Percentiles rank a stretch among this genome's conserved stretches.
phyloP scores from a whole-genome alignment of 2,888 invertebrate genomes.

The Gerris lacustris region DNA sequence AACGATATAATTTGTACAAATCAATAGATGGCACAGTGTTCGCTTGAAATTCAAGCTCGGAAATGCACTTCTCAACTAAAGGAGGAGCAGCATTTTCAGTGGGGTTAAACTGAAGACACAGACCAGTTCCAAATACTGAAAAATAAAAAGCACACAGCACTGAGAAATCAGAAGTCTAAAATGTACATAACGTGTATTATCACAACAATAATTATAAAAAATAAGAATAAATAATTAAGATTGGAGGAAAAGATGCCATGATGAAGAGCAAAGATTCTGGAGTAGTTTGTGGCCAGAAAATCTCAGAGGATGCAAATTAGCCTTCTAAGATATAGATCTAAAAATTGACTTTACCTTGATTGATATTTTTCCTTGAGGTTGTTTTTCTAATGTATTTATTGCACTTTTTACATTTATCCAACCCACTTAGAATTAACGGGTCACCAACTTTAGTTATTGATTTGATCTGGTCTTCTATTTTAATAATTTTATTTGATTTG shows the following conservation, averaged over 20 bases:
- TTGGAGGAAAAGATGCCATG: no score
- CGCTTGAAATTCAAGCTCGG: slow-evolving; percentile 49
- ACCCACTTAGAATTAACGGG: slow-evolving; percentile 25
- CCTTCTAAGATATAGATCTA: background rate
- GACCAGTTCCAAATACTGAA: slow-evolving; percentile 48
- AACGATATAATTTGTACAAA: slow-evolving; percentile 54
- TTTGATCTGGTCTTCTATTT: slow-evolving; percentile 15
- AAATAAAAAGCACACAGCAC: slow-evolving; percentile 20
- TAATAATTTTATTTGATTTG: slow-evolving; percentile 18
- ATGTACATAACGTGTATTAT: slow-evolving; percentile 6
- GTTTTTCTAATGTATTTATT: slow-evolving; percentile 56
- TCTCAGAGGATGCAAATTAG: no score
- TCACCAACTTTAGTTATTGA: slow-evolving; percentile 12
- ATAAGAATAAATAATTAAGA: slow-evolving; percentile 6
- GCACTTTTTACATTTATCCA: slow-evolving; percentile 60
- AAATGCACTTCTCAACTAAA: slow-evolving; percentile 47
- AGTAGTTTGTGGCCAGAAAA: no score
- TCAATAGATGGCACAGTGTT: slow-evolving; percentile 42
- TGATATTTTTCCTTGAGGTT: slow-evolving; percentile 56
- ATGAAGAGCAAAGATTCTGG: no score
- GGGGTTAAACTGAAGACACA: slow-evolving; percentile 50
- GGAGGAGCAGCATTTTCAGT: slow-evolving; percentile 46
- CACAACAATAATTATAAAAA: background rate
- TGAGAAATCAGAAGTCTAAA: background rate
- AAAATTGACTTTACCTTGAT: slow-evolving; percentile 42